These are phyloP conservation scores for Gnathonemus longibarbis DNA, from an alignment of 2,113 vertebrate species.

Conservation along the genomic window DNA sequence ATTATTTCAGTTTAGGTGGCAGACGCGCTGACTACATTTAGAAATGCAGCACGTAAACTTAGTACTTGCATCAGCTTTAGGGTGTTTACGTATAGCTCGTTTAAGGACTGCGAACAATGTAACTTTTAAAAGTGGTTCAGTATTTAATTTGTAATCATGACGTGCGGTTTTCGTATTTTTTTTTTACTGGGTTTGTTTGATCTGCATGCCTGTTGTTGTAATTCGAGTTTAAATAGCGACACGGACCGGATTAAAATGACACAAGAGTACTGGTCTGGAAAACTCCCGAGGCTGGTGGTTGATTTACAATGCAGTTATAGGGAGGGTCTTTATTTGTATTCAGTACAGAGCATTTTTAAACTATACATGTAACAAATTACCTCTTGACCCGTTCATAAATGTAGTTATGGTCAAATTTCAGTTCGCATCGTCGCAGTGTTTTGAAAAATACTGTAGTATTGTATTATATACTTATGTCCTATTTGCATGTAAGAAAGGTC, in stretches of 20 bases:
- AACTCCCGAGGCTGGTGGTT: background rate
- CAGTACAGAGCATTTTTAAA: background rate
- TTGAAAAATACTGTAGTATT: background rate
- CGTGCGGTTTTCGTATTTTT: background rate
- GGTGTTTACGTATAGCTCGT: background rate
- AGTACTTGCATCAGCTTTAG: background rate
- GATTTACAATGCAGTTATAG: background rate
- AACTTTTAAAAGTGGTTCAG: background rate
- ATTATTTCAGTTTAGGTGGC: background rate
- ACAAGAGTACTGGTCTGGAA: conserved; percentile 13
- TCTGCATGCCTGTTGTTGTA: background rate
- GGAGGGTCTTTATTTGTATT: background rate
- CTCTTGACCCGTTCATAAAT: background rate
- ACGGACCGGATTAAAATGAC: conserved; percentile 20
- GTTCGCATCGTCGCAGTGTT: background rate
- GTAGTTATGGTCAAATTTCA: background rate
- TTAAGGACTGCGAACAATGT: background rate
- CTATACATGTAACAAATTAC: background rate
- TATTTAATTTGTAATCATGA: background rate
- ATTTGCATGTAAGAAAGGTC: background rate
- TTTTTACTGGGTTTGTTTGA: background rate
- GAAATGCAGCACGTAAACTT: background rate
- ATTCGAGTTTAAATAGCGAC: background rate
- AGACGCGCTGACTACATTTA: background rate
- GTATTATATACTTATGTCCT: background rate